Evolutionary conservation across 35 echinoderm and acorn worm species (phyloP).

Genomic region (Antedon bifida): DNA sequence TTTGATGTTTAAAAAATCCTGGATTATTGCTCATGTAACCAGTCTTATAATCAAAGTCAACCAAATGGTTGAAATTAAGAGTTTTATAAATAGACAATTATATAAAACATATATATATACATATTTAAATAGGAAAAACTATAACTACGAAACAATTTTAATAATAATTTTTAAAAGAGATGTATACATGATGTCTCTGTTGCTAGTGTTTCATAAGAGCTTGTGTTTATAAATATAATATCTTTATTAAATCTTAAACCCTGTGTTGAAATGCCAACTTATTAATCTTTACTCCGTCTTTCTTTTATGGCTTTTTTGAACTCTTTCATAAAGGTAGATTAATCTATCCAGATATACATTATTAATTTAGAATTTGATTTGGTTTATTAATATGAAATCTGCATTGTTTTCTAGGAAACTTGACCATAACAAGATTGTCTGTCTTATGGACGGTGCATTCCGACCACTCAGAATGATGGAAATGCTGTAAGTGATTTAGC

Average conservation of each 20-base stretch:
- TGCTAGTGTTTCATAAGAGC: no score
- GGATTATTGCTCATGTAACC: no score
- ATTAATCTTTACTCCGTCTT: background rate
- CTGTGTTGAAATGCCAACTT: background rate
- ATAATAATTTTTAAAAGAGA: no score
- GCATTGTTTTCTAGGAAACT: constrained; percentile 23
- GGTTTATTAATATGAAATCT: background rate
- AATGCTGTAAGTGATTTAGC: constrained; percentile 83
- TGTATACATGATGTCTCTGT: no score
- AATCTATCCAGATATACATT: background rate
- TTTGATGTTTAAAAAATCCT: no score
- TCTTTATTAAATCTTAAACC: background rate
- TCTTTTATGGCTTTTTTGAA: background rate
- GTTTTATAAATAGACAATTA: no score
- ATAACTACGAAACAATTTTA: no score
- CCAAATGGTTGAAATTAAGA: no score
- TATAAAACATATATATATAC: no score
- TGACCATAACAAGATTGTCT: constrained; percentile 61
- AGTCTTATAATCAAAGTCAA: no score
- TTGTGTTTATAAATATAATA: background rate
- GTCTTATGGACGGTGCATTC: constrained; percentile 61
- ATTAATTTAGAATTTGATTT: background rate
- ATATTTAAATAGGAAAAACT: no score
- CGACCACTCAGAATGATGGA: constrained; percentile 65
- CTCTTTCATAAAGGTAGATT: background rate